Percentiles rank a stretch among this genome's conserved stretches.
These are phyloP conservation scores for Aphelinus atriplicis DNA, from an alignment of 1,140 invertebrate genomes.

Conservation along the genomic window DNA sequence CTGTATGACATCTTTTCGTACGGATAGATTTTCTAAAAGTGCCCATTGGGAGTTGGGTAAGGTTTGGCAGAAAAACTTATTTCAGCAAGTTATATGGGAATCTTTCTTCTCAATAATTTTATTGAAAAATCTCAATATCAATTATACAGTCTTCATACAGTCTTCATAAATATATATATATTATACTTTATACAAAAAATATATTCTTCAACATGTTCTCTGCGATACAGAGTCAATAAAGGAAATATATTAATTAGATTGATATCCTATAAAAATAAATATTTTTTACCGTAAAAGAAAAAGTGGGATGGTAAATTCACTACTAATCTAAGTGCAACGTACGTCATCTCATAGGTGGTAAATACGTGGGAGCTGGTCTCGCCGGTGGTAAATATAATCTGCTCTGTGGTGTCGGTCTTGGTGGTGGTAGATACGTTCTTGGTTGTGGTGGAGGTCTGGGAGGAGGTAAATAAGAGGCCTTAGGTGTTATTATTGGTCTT, in stretches of 20 bases:
- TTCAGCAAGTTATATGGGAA: too few relatives aligned
- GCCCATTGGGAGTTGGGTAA: too few relatives aligned
- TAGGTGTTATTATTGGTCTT: slow-evolving; percentile 7
- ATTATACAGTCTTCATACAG: too few relatives aligned
- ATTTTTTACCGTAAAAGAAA: not conserved
- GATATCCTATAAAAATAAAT: not conserved
- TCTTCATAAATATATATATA: too few relatives aligned
- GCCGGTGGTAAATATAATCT: slow-evolving; percentile 29
- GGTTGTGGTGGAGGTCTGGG: slow-evolving; percentile 1
- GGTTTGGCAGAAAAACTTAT: too few relatives aligned
- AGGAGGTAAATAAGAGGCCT: slow-evolving; percentile 9
- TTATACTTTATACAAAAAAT: not conserved
- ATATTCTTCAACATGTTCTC: not conserved
- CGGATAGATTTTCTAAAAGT: too few relatives aligned
- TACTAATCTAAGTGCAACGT: not conserved
- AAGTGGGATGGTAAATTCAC: slow-evolving; percentile 2
- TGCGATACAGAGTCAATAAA: not conserved
- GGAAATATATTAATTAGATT: not conserved
- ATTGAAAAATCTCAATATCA: too few relatives aligned
- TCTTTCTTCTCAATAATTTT: too few relatives aligned
- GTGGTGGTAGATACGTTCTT: slow-evolving; percentile 29
- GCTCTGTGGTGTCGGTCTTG: not conserved
- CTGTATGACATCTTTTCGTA: too few relatives aligned
- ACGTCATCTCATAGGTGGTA: slow-evolving; percentile 36
- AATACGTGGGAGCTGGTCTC: slow-evolving; percentile 40